Evolutionary conservation across 2,888 invertebrate genomes (phyloP).

Genomic region (Coenonympha glycerion): DNA sequence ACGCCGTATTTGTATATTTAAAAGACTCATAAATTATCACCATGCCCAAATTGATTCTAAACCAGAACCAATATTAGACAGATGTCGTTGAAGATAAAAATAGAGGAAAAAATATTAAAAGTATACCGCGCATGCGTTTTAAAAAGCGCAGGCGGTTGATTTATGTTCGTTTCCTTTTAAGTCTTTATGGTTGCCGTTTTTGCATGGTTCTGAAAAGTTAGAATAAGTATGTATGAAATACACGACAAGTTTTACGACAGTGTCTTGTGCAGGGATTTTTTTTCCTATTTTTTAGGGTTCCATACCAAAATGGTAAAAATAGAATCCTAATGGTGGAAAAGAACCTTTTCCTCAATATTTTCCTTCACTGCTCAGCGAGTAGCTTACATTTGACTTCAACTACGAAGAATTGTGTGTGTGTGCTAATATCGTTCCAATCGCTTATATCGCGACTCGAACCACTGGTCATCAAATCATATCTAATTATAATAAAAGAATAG

Average conservation of each 20-base stretch:
- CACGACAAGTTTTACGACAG: neutral
- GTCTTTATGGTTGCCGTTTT: constrained; percentile 23
- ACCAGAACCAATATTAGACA: constrained; percentile 41
- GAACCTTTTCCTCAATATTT: no score
- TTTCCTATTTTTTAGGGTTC: no score
- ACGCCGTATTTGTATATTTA: constrained; percentile 27
- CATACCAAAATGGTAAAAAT: no score
- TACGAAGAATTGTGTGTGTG: no score
- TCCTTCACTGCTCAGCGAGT: no score
- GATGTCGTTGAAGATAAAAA: constrained; percentile 36
- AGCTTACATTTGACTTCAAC: no score
- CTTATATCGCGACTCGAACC: no score
- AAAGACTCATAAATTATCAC: constrained; percentile 37
- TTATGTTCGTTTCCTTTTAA: constrained; percentile 34
- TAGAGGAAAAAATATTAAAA: constrained; percentile 27
- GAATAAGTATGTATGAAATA: neutral
- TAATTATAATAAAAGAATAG: no score
- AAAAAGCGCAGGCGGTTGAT: constrained; percentile 32
- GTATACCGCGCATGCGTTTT: constrained; percentile 8
- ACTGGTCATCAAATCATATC: no score
- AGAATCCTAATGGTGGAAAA: no score
- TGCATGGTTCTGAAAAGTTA: constrained; percentile 17
- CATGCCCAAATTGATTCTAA: constrained; percentile 39
- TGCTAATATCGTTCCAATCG: no score
- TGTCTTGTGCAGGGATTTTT: no score